Base-by-base conservation (phyloP, 2,797 vertebrate species). In the Rhabdophis nuchalis region DNA sequence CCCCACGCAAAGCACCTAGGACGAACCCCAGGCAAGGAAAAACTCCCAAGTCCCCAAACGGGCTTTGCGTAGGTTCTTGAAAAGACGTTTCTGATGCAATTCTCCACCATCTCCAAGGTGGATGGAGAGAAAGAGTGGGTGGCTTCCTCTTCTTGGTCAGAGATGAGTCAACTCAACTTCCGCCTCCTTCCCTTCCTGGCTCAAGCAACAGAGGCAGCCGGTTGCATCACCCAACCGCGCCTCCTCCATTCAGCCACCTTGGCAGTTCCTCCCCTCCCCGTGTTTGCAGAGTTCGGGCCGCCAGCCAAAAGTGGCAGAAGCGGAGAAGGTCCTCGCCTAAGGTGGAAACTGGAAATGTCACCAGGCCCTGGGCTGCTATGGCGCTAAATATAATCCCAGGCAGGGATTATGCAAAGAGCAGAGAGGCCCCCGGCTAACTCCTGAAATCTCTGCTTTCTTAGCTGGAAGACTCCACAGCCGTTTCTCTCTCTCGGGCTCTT, bases 171-270 rank as follows among this genome's bases (percentile, higher is more conserved):
- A 77, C 0, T 64, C 13, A 29, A 4, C 68, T 0, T 16, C 54
- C 60, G 29, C 36, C 53, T 50, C 36, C 54, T 57, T 27, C 56
- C 54, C n/a, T 27, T 27, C 64, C 41, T 58, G 0, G 7, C 11
- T 16, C 41, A 16, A 58, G 36, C 36, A 0, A 0, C 1, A 16
- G n/a, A 8, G 85, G 4, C 12, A 0, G 0, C 0, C 2, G 50
- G 16, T 89, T 94, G 94, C 92, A 92, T 91, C 93, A 77, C 41
- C 88, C 91, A 77, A 41, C 86, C 92, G 27, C 57, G 58, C 60
- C n/a, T 11, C 0, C 0, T 32, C 5, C 14, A 4, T 20, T 53
- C 82, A 93, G 18, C 11, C n/a, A 4, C 27, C 56, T 86, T 54
- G 41, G 61, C 11, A 3, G 50, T 16, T 87, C 6, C 18, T 25